A percentile compares a stretch with the other conserved stretches of the same genome.
phyloP scores from a whole-genome alignment of 2,797 vertebrate genomes.

The Anguilla pacifica region DNA sequence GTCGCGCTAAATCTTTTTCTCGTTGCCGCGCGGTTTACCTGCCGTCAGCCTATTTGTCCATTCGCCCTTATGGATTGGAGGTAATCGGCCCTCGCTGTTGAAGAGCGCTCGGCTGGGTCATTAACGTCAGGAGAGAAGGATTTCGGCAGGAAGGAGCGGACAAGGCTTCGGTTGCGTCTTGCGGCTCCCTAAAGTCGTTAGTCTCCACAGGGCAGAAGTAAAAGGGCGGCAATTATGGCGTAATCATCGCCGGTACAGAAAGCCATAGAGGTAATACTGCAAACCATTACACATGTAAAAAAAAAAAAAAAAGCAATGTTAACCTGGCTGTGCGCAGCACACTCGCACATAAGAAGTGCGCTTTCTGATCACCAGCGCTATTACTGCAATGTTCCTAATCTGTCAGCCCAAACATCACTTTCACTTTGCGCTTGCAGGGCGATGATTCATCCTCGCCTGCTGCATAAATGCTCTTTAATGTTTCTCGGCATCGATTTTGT shows the following conservation, averaged over 20 bases:
- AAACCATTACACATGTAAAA: not conserved
- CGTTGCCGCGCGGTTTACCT: slow-evolving; percentile 14
- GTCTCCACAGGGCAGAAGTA: not conserved
- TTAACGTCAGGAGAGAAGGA: slow-evolving; percentile 24
- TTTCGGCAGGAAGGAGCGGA: not conserved
- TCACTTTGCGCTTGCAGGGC: not conserved
- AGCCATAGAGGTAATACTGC: not conserved
- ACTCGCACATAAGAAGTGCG: not conserved
- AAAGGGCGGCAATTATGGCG: not conserved
- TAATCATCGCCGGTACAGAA: not conserved
- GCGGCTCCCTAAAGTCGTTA: not conserved
- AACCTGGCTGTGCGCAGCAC: not conserved
- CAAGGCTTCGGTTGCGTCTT: not conserved
- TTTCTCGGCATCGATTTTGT: not conserved
- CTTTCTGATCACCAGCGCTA: not conserved
- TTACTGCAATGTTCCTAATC: not conserved
- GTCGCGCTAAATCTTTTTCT: slow-evolving; percentile 29
- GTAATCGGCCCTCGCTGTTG: slow-evolving; percentile 20
- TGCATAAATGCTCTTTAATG: slow-evolving; percentile 2
- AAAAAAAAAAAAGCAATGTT: not conserved
- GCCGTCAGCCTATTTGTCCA: slow-evolving; percentile 23
- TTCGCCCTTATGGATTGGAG: slow-evolving; percentile 12
- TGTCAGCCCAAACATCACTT: slow-evolving; percentile 4
- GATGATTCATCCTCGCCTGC: not conserved
- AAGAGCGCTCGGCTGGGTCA: slow-evolving; percentile 13